Conservation (phyloP, 92 coral and sea anemone species). For the Blastomussa wellsi region DNA sequence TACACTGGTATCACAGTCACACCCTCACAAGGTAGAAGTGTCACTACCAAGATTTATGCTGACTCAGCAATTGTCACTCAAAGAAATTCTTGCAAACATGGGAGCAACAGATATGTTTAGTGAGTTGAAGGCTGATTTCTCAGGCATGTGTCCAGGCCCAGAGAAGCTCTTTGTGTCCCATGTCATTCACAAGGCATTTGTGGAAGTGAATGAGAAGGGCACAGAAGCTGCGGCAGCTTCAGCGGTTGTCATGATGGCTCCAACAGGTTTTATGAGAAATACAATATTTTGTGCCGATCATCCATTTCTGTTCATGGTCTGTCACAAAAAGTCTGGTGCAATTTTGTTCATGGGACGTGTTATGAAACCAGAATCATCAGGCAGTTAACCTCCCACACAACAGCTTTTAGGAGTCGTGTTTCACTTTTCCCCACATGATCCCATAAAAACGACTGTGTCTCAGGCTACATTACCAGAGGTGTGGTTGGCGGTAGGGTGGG, state of each 20-base stretch:
- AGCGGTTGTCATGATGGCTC: conserved; percentile 60
- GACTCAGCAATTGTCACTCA: conserved; percentile 67
- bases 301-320: conserved; percentile 80
- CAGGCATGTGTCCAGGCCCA: conserved; percentile 60
- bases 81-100: conserved; percentile 51
- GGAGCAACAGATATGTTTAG: conserved; percentile 79
- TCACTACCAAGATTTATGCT: conserved; percentile 80
- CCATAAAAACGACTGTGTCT: no score
- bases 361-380: conserved; percentile 60
- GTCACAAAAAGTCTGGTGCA: conserved; percentile 65
- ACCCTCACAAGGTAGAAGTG: conserved; percentile 64
- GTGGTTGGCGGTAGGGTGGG: no score
- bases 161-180: conserved; percentile 71
- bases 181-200: conserved; percentile 89
- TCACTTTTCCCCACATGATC: no score
- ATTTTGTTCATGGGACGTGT: conserved; percentile 78
- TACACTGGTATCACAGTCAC: conserved; percentile 29
- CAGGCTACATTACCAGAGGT: no score
- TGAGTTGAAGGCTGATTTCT: conserved; percentile 64
- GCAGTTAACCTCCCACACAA: no score
- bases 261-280: conserved; percentile 26
- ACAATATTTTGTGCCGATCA: conserved; percentile 81
- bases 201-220: conserved; percentile 91
- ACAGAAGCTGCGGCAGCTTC: conserved; percentile 97
- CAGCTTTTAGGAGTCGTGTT: no score